Percentiles rank a stretch among this genome's conserved stretches.
Evolutionary conservation across 2,888 invertebrate species (phyloP).

Genomic region (Liopterus haemorrhoidalis): DNA sequence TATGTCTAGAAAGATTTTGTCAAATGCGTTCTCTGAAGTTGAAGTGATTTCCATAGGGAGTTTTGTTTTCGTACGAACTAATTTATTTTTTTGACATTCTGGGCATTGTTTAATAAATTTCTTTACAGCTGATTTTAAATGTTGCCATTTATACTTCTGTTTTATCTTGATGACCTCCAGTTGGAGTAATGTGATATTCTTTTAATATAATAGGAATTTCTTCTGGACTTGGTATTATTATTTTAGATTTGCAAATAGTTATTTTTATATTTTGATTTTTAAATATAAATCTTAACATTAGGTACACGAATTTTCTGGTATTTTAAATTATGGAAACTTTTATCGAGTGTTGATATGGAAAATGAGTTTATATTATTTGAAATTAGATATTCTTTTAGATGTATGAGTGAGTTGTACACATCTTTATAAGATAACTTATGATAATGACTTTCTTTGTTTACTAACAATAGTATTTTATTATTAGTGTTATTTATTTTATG

Average conservation of each 20-base stretch:
- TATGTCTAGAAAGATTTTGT: slow-evolving; percentile 32
- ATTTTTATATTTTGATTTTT: slow-evolving; percentile 13
- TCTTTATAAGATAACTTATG: slow-evolving; percentile 13
- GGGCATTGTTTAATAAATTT: slow-evolving; percentile 27
- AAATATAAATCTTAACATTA: slow-evolving; percentile 16
- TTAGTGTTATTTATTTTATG: background rate
- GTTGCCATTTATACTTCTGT: slow-evolving; percentile 27
- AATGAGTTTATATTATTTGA: slow-evolving; percentile 6
- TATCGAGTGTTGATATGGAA: slow-evolving; percentile 3
- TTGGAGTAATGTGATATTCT: slow-evolving; percentile 15
- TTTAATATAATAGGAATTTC: slow-evolving; percentile 3
- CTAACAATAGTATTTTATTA: slow-evolving; percentile 6
- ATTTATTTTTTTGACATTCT: slow-evolving; percentile 33
- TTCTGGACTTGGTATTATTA: slow-evolving; percentile 2
- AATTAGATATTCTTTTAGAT: slow-evolving; percentile 7
- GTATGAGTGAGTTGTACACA: slow-evolving; percentile 5
- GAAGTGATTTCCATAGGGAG: slow-evolving; percentile 33
- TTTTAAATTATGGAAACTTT: slow-evolving; percentile 5
- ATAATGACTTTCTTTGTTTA: slow-evolving; percentile 4
- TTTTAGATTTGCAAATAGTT: slow-evolving; percentile 12
- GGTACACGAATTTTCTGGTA: slow-evolving; percentile 8
- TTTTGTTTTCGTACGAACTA: slow-evolving; percentile 19
- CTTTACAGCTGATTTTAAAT: slow-evolving; percentile 28
- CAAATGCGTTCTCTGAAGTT: slow-evolving; percentile 29
- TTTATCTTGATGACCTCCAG: slow-evolving; percentile 26